These are phyloP conservation scores for Catalaphyllia jardinei DNA, from an alignment of 64 coral and sea anemone genomes.

Conservation along the genomic window DNA sequence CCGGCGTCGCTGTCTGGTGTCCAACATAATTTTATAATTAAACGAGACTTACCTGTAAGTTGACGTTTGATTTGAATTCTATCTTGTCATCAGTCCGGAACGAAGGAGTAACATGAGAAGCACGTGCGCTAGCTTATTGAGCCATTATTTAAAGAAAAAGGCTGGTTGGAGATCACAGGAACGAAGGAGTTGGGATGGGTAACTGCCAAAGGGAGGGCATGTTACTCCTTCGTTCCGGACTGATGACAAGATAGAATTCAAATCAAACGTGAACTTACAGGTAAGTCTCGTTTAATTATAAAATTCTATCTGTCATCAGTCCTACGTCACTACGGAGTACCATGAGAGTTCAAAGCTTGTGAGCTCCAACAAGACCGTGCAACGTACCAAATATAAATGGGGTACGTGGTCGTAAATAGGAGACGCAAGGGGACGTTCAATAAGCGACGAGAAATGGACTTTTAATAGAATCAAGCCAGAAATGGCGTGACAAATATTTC, in stretches of 20 bases:
- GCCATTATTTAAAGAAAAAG: no score
- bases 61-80: constrained; percentile 63
- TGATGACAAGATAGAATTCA: constrained; percentile 66
- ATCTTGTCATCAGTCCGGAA: constrained; percentile 77
- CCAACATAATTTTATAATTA: no score
- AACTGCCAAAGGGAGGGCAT: constrained; percentile 15
- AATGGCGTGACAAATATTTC: background rate
- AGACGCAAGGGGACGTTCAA: background rate
- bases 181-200: no score
- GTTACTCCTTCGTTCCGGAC: constrained; percentile 75
- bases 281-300: constrained; percentile 48
- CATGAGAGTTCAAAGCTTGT: constrained; percentile 11
- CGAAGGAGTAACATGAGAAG: constrained; percentile 77
- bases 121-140: no score
- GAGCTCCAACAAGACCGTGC: background rate
- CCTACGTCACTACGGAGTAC: constrained; percentile 32
- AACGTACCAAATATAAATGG: no score
- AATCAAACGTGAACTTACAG: constrained; percentile 55
- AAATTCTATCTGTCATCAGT: constrained; percentile 40
- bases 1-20: no score
- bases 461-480: no score
- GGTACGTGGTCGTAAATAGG: background rate
- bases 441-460: background rate
- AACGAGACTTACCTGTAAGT: constrained; percentile 41
- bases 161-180: no score